Percentiles rank a stretch among this genome's conserved stretches.
Conservation (phyloP, 2,888 invertebrate species). For the Cacoxenus indagator region DNA sequence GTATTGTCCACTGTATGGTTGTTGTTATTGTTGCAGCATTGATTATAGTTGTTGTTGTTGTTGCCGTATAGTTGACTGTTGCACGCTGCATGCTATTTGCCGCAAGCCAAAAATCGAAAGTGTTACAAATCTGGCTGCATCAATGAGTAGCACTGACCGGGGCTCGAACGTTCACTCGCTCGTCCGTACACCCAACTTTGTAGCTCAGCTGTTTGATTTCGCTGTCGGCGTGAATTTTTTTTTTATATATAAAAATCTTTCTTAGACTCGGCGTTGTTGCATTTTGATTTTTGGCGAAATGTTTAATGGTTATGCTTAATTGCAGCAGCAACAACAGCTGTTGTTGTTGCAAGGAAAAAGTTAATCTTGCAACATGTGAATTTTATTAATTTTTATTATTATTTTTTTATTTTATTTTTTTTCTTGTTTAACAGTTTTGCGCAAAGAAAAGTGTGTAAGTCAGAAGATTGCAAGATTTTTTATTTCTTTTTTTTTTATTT, state of each 20-base stretch:
- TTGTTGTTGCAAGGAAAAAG: neutral
- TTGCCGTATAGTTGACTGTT: constrained; percentile 23
- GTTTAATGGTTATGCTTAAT: neutral
- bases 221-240: neutral
- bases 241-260: neutral
- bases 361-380: neutral
- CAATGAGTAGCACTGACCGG: too few species aligned
- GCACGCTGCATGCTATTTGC: too few species aligned
- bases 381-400: neutral
- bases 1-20: constrained; percentile 6
- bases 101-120: constrained; percentile 50
- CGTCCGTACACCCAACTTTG: neutral
- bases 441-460: neutral
- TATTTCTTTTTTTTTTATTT: neutral
- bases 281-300: neutral
- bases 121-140: constrained; percentile 52
- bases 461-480: neutral
- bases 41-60: constrained; percentile 10
- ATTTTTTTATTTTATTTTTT: too few species aligned
- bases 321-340: neutral
- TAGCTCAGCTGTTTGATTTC: constrained; percentile 14
- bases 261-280: neutral
- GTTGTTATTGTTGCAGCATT: constrained; percentile 2
- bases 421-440: too few species aligned
- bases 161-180: too few species aligned